Evolutionary conservation across 2,888 invertebrate genomes (phyloP).

Genomic region (Apeira syringaria): DNA sequence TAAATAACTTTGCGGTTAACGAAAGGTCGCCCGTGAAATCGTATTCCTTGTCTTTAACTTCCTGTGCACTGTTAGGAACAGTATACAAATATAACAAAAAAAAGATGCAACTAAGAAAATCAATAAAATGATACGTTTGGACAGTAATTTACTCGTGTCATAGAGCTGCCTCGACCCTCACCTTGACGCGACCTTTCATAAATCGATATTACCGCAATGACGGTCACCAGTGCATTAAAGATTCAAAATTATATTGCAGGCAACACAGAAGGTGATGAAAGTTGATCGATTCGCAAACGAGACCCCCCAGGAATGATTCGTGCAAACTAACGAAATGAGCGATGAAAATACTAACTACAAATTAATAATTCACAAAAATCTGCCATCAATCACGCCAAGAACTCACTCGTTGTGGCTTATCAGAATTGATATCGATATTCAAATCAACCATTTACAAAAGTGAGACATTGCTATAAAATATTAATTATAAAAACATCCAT

Average conservation of each 20-base stretch:
- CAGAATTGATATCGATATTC: conserved; percentile 17
- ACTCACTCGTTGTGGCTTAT: conserved; percentile 20
- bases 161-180: conserved; percentile 27
- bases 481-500: conserved; percentile 34
- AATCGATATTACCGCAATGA: conserved; percentile 23
- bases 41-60: conserved; percentile 4
- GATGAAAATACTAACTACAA: conserved; percentile 52
- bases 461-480: conserved; percentile 27
- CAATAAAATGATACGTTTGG: conserved; percentile 7
- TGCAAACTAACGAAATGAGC: conserved; percentile 83
- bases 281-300: conserved; percentile 32
- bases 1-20: conserved; percentile 14
- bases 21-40: conserved; percentile 8
- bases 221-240: conserved; percentile 20
- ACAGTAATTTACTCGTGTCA: conserved; percentile 19
- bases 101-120: background rate
- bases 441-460: conserved; percentile 20
- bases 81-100: too few relatives aligned
- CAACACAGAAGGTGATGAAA: conserved; percentile 7
- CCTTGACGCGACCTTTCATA: conserved; percentile 19
- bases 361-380: conserved; percentile 48
- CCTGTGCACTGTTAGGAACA: conserved; percentile 1
- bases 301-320: conserved; percentile 85
- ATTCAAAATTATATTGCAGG: conserved; percentile 10
- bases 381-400: conserved; percentile 37